Evolutionary conservation across 2,797 vertebrate genomes (phyloP), one percentile per base, ranked within the genome.

Genomic region (Peromyscus melanophrys): DNA sequence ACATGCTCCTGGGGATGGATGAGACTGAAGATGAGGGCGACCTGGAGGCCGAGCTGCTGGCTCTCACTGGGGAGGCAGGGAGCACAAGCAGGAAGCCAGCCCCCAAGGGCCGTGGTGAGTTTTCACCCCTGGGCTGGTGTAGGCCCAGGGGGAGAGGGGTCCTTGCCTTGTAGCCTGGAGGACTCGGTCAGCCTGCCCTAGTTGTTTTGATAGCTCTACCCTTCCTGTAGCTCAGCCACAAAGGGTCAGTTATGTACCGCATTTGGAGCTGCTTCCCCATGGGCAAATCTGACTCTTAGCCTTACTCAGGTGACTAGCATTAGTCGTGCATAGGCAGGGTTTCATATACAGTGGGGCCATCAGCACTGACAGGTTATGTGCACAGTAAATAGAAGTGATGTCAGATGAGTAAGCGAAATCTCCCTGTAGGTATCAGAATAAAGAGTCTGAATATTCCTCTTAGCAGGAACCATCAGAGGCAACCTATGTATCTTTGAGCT

Each of bases 31-130:
- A 99, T 75, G 99, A 99, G 59, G 99, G 98, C 0, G 99, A 99
- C 93, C 96, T 99, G 87, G 99, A 99, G 98, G 99, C 99, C 49
- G 99, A 99, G 97, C 99, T 99, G 55, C 99, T 99, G 95, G 99
- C 99, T 89, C 99, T 99, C 94, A 99, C 99, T 23, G 99, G 99
- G 94, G 98, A 97, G 46, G 98, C 98, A 88, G 75, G 98, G 86
- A 97, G 87, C 87, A 90, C 96, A 27, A 98, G 98, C 98, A 98
- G 94, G 77, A 99, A 98, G 94, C 97, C 97, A 25, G 99, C 99
- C 92, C 98, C 98, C 4, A 99, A 98, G 98, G 98, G 98, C 98
- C 98, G 98, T 98, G 98, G 99, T 99, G 96, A 99, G 99, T 98
- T 63, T 37, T 55, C 0, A 34, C 34, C 61, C 40, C 40, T 11